These are phyloP conservation scores for Rhinichthys klamathensis DNA, from an alignment of 2,113 vertebrate species.

Conservation along the genomic window DNA sequence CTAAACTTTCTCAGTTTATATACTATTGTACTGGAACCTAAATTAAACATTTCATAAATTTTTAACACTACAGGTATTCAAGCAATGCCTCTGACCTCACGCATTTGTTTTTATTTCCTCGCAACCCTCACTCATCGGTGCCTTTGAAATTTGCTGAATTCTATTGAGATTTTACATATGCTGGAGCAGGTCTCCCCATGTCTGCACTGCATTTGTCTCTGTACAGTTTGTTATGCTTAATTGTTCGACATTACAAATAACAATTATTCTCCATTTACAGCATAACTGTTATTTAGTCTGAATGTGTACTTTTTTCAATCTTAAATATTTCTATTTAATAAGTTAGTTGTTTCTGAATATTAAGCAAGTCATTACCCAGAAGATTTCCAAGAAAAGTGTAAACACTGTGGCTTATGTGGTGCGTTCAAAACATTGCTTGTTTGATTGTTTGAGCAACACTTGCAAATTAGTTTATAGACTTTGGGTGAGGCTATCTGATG, in stretches of 20 bases:
- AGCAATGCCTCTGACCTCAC: constrained; percentile 13
- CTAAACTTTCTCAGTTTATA: too few species aligned
- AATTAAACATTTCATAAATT: too few species aligned
- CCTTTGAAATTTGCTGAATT: constrained; percentile 1
- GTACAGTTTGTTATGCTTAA: not conserved
- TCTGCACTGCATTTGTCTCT: not conserved
- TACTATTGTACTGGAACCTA: too few species aligned
- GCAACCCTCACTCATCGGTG: not conserved
- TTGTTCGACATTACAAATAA: not conserved
- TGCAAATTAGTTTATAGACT: not conserved
- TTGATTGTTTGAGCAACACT: not conserved
- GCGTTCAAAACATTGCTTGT: not conserved
- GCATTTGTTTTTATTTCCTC: too few species aligned
- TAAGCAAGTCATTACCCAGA: not conserved
- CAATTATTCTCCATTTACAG: not conserved
- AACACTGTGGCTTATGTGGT: not conserved
- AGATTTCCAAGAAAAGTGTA: not conserved
- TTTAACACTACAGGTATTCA: too few species aligned
- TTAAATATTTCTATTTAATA: not conserved
- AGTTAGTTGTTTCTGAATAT: too few species aligned
- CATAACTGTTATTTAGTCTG: not conserved
- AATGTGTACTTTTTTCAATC: not conserved
- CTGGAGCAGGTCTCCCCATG: not conserved
- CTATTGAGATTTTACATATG: not conserved
- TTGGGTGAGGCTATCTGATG: not conserved